These are phyloP conservation scores for Orius insidiosus DNA, from an alignment of 1,140 invertebrate species.

Conservation along the genomic window DNA sequence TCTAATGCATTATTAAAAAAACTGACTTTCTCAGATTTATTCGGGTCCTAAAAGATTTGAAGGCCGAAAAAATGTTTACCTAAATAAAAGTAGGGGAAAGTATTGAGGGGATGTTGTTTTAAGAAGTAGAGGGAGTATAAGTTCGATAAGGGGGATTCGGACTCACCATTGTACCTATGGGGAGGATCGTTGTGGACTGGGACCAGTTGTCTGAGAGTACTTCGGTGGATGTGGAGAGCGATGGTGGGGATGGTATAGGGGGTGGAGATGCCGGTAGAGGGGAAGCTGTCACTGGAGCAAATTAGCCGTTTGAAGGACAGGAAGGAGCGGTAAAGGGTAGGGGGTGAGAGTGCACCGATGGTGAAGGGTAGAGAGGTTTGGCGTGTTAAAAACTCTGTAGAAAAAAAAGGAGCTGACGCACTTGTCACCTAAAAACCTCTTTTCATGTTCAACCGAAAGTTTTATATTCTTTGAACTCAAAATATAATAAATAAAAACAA, in stretches of 20 bases:
- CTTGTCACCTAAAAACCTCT: too few species aligned
- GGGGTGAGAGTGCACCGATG: background rate
- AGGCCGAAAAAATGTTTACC: background rate
- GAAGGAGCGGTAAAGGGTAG: background rate
- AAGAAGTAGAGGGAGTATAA: too few species aligned
- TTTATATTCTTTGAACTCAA: too few species aligned
- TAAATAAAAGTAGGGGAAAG: background rate
- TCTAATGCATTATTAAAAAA: too few species aligned
- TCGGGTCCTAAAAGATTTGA: background rate
- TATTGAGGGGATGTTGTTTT: background rate
- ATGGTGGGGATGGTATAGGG: background rate
- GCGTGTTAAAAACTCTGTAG: too few species aligned
- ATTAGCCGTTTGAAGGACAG: background rate
- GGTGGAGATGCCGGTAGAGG: background rate
- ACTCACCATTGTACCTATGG: background rate
- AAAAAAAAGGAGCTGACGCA: too few species aligned
- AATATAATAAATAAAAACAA: too few species aligned
- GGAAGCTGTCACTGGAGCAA: background rate
- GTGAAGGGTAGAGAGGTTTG: too few species aligned
- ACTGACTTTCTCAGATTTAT: too few species aligned
- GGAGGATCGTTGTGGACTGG: background rate
- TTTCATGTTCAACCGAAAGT: too few species aligned
- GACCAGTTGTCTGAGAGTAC: too few species aligned
- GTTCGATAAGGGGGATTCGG: background rate
- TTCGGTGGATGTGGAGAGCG: background rate